Evolutionary conservation across 1,140 invertebrate genomes (phyloP), one percentile per base, ranked within the genome.

Genomic region (Pseudoatta argentina): DNA sequence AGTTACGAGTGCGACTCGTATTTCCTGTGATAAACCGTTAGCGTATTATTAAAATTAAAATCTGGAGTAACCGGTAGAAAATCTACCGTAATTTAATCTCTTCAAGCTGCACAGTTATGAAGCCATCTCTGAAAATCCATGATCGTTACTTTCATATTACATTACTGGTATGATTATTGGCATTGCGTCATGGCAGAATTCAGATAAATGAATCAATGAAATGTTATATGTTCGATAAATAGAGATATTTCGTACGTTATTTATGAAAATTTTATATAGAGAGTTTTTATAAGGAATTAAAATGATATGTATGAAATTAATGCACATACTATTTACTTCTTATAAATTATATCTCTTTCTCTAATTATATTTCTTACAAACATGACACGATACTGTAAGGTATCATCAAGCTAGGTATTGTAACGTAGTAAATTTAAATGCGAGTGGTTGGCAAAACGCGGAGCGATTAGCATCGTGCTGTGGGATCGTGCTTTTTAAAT

Each of bases 41-140:
- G 39, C 81, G 87, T 81, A 82, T 88, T 63, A 71, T 55, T 51
- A 51, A 64, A 88, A 88, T 89, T 77, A 88, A 88, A 88, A 89
- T 86, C 83, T 59, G 55, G 53, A 39, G 21, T 51, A 75, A 73
- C 61, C 18, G 79, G 79, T 57, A 75, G 53, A 83, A 61, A 73
- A 75, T 83, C 39, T 75, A 75, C 39, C 39, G 57, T 83, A 83
- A 83, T 83, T 83, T 83, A 83, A 83, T 83, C 79, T 63, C 55
- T 63, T 75, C 39, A 66, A 67, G 53, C 48, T 69, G 21, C 30
- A 55, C 67, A 73, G 34, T 82, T 82, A 61, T 12, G 69, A 73
- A 82, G 44, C 18, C 59, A n/a, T 44, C 24, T 24, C 18, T 61
- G 55, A 67, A 82, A 73, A 72, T 61, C 53, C 10, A 34, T 21